Conservation (phyloP, 2,113 vertebrate species). For the Halcyon malimbica region DNA sequence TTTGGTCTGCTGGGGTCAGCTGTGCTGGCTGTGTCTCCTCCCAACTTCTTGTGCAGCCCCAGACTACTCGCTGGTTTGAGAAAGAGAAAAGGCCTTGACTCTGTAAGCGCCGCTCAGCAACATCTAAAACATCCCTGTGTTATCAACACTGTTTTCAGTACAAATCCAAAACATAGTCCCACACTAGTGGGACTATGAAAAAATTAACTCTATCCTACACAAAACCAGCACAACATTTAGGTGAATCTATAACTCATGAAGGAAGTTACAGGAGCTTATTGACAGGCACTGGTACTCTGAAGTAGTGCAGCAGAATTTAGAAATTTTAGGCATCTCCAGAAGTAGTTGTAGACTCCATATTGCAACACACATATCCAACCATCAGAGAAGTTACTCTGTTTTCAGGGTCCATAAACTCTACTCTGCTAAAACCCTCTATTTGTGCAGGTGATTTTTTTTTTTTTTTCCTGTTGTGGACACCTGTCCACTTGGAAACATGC, state of each 20-base stretch:
- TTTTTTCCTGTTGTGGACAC: not conserved
- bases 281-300: not conserved
- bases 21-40: not conserved
- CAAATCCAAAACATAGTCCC: not conserved
- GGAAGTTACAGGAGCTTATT: not conserved
- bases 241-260: not conserved
- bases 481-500: constrained; percentile 3
- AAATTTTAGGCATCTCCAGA: not conserved
- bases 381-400: not conserved
- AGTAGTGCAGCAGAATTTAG: not conserved
- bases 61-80: not conserved
- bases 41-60: not conserved
- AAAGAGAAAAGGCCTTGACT: not conserved
- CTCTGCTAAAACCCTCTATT: not conserved
- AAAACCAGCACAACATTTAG: not conserved
- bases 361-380: accelerated
- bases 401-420: not conserved
- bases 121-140: not conserved
- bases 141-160: not conserved
- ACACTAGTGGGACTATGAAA: not conserved
- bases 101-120: not conserved
- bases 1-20: not conserved
- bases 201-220: not conserved
- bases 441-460: not conserved
- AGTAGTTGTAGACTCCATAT: not conserved